Percentiles rank a stretch among this genome's conserved stretches.
phyloP scores from a whole-genome alignment of 2,113 vertebrate genomes.

The Pica pica region DNA sequence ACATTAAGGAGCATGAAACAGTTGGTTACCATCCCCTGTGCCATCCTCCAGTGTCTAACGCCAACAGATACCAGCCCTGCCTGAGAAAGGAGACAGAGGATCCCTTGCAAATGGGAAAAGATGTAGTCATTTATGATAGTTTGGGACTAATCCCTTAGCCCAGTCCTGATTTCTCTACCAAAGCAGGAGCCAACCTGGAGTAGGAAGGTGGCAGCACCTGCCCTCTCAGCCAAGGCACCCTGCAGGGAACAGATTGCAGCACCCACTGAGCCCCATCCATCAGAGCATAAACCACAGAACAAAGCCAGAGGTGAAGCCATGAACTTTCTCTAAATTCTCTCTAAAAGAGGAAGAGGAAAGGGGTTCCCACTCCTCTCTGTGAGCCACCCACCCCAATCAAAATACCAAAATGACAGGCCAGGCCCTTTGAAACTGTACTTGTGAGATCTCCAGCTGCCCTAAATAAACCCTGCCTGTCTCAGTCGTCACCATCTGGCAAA shows the following conservation, averaged over 20 bases:
- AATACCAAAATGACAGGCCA: background rate
- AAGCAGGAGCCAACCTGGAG: background rate
- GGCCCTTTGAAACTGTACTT: background rate
- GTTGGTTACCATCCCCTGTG: background rate
- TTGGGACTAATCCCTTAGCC: background rate
- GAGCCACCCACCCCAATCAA: background rate
- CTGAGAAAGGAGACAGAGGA: background rate
- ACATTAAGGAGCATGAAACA: background rate
- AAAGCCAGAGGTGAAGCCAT: background rate
- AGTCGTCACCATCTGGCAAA: rapidly evolving
- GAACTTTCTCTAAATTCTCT: background rate
- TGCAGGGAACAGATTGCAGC: background rate
- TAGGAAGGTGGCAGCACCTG: background rate
- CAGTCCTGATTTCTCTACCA: background rate
- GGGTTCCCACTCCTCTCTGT: background rate
- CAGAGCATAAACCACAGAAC: background rate
- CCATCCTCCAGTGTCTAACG: background rate
- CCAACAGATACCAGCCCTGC: background rate
- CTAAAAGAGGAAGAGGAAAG: background rate
- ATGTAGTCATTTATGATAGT: background rate
- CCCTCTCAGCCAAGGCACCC: background rate
- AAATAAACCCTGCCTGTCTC: background rate
- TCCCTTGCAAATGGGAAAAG: background rate
- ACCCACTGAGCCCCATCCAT: rapidly evolving
- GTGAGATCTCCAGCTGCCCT: background rate